Conservation (phyloP, 2,888 invertebrate genomes). For the Ormyrus labotus region DNA sequence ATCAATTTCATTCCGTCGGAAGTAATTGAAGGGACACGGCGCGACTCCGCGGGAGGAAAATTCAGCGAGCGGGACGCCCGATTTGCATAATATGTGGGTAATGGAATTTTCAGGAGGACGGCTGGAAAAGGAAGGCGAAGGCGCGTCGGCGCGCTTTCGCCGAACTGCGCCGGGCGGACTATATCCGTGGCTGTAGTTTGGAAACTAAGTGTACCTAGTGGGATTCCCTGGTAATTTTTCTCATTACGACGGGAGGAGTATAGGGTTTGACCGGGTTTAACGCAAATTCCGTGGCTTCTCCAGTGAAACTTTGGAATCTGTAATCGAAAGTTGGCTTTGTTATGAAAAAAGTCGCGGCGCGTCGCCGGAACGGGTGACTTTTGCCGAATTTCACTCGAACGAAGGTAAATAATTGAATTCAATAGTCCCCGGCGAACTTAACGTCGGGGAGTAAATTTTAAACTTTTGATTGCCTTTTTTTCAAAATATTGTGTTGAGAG, state of each 20-base stretch:
- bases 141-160: background rate
- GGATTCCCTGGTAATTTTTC: constrained; percentile 44
- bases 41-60: constrained; percentile 9
- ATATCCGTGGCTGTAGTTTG: constrained; percentile 27
- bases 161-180: background rate
- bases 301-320: background rate
- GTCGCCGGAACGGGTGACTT: no score
- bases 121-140: background rate
- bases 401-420: no score
- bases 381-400: no score
- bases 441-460: no score
- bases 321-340: constrained; percentile 5
- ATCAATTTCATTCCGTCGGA: constrained; percentile 11
- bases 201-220: constrained; percentile 1
- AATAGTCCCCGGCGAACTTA: no score
- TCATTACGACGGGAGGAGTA: constrained; percentile 23
- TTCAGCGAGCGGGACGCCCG: background rate
- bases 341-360: no score
- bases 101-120: constrained; percentile 37
- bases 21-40: constrained; percentile 23
- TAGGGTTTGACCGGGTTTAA: constrained; percentile 1
- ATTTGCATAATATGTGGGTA: constrained; percentile 50
- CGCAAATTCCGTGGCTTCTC: constrained; percentile 25
- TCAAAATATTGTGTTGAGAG: no score
- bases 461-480: no score